Conservation (phyloP, 2,113 vertebrate genomes). For the Origma solitaria region DNA sequence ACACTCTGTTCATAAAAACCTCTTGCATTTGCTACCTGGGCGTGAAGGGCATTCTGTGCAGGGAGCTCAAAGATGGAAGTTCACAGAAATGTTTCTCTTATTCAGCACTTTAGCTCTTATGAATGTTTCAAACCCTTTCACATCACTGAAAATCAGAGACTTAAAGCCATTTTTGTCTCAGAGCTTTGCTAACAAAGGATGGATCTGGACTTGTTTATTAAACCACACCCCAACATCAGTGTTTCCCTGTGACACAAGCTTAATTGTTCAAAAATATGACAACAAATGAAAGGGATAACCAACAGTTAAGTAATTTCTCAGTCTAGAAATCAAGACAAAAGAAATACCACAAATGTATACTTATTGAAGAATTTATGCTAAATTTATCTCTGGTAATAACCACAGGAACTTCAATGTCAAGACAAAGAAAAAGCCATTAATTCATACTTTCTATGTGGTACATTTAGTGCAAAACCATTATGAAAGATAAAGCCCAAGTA, state of each 20-base stretch:
- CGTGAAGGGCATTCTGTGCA: not conserved
- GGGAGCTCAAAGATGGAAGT: not conserved
- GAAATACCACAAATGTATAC: not conserved
- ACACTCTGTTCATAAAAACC: slow-evolving; percentile 58
- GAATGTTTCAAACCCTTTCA: not conserved
- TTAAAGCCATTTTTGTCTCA: not conserved
- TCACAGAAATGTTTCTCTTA: not conserved
- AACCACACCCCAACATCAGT: not conserved
- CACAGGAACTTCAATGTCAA: not conserved
- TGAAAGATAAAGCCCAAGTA: not conserved
- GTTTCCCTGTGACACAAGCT: not conserved
- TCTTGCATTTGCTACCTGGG: slow-evolving; percentile 39
- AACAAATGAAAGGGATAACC: not conserved
- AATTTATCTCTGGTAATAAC: not conserved
- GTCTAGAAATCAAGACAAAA: not conserved
- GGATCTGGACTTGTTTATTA: not conserved
- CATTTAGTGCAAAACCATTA: not conserved
- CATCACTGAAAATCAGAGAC: not conserved
- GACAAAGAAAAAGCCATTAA: not conserved
- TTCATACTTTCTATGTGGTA: not conserved
- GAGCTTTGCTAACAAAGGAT: not conserved
- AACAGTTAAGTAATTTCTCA: not conserved
- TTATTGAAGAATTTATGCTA: not conserved
- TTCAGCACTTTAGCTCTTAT: not conserved
- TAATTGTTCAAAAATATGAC: not conserved